These are phyloP conservation scores for Montifringilla adamsi DNA, from an alignment of 2,113 vertebrate genomes.

Conservation along the genomic window DNA sequence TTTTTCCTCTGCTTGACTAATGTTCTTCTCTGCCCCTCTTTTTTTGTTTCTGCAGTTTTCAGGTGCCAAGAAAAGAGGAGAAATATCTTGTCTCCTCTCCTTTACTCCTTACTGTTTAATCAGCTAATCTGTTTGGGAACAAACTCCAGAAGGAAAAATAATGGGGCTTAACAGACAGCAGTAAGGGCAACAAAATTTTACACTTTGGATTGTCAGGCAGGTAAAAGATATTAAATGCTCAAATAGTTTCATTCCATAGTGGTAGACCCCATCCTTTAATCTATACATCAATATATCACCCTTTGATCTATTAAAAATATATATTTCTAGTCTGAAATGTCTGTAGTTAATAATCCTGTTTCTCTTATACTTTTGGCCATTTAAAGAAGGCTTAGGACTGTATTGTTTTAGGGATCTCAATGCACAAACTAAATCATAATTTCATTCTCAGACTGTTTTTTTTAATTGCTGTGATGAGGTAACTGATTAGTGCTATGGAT, in stretches of 20 bases:
- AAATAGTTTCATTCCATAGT: background rate
- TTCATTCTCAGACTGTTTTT: background rate
- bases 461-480: slow-evolving; percentile 3
- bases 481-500: slow-evolving; percentile 25
- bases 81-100: background rate
- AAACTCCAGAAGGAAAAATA: background rate
- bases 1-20: background rate
- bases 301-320: background rate
- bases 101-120: background rate
- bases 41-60: background rate
- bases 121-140: background rate
- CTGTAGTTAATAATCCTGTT: background rate
- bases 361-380: background rate
- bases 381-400: slow-evolving; percentile 42
- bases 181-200: background rate
- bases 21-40: background rate
- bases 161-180: background rate
- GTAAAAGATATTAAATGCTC: background rate
- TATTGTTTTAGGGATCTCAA: slow-evolving; percentile 3
- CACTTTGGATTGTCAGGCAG: background rate
- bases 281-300: background rate
- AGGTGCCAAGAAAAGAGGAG: background rate
- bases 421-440: background rate
- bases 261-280: background rate
- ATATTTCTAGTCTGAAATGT: background rate